Evolutionary conservation across 1,140 invertebrate species (phyloP), one percentile per base, ranked within the genome.

Genomic region (Sitodiplosis mosellana): DNA sequence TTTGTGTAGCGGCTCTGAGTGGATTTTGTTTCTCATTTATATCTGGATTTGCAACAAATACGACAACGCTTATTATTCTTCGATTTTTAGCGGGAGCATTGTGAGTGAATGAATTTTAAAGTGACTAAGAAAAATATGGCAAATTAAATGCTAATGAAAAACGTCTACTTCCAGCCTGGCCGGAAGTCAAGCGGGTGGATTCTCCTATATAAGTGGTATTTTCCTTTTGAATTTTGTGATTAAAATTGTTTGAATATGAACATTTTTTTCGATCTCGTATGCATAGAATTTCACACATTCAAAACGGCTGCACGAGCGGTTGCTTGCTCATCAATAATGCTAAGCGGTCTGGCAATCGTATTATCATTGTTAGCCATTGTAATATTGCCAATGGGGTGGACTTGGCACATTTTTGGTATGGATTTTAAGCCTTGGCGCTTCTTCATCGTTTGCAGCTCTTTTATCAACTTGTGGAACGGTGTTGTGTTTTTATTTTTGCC

Each of bases 31-130:
- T 78, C 48, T 78, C 77, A 0, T 58, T 81, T 1, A 51, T 77
- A 0, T 76, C 79, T 8, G 77, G 77, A 36, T 73, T 85, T 27
- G 74, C 81, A 0, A 80, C 80, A 21, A 74, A 74, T 37, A 78
- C 79, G 46, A 72, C 72, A 56, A 69, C 77, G 19, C 74, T 89
- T 33, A 68, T 81, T 2, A 55, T 77, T 0, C 69, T 83, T 22
- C 75, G 83, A 51, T 81, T 87, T 54, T 55, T 84, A 19, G 80
- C 76, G 38, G 81, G 84, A 33, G 69, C 83, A 47, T 76, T 84
- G 82, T 85, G 64, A 76, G 75, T 45, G 33, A 17, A 27, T 33
- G 11, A 15, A 2, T 43, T 43, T n/a, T 12, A 4, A 12, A 18
- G 5, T 2, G 4, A n/a, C 18, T 43, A 7, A 18, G 8, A 18